Base-by-base conservation (phyloP, 2,113 vertebrate genomes). In the Gnathonemus echidnorhynchus region DNA sequence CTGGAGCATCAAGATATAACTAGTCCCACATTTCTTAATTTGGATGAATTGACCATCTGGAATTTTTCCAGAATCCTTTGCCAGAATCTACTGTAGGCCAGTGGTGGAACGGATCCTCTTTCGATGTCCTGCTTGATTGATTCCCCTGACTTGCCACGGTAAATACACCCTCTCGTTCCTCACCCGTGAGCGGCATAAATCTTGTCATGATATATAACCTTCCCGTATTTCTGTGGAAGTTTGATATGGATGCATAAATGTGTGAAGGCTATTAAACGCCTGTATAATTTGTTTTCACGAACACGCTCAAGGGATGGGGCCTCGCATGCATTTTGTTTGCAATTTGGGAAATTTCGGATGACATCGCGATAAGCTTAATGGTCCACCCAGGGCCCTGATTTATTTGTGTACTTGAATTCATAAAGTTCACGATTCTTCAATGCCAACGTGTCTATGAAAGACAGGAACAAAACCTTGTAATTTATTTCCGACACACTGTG, bases 131-230 rank as follows among this genome's bases (percentile, higher is more conserved):
- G 62, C 27, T 84, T 91, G 92, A 93, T 91, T 92, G 92, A 92
- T 93, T 92, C 86, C 46, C 84, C 62, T 90, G 90, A 90, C 90
- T 70, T 50, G 53, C 86, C 88, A 91, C 87, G 89, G 90, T 91
- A 91, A 92, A 91, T 91, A 92, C 86, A 45, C 87, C 88, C 77
- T 88, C 88, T 86, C 87, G 80, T 91, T 89, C 77, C 90, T 89
- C 83, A 91, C 87, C 77, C 31, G 27, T 35, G 89, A 89, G 6
- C 19, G 58, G 88, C 88, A 53, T 93, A 93, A 92, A 93, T 93
- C 89, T 39, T 42, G 39, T 53, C 87, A 90, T 90, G 92, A 93
- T 93, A 70, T 89, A 87, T 89, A 91, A 92, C 92, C 90, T 92
- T 92, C 89, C 90, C 87, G 85, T 58, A 90, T 91, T 91, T 90